Conservation (phyloP, 2,797 vertebrate species). For the Crossoptilon crossoptilon region DNA sequence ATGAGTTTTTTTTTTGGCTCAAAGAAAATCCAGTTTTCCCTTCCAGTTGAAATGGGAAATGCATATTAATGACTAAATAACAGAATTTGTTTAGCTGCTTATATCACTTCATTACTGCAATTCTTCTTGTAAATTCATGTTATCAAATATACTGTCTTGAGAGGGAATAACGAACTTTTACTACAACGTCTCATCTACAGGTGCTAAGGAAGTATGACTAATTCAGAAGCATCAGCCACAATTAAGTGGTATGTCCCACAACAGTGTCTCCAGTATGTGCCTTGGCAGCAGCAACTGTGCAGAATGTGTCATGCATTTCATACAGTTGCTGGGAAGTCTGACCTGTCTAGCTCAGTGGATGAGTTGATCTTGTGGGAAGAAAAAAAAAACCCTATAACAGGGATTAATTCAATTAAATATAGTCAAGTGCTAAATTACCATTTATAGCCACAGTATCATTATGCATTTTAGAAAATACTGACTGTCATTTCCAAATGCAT, state of each 20-base stretch:
- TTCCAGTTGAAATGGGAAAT: not conserved
- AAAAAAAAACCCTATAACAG: not conserved
- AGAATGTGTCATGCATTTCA: slow-evolving; percentile 7
- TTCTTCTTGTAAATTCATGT: not conserved
- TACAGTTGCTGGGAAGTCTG: slow-evolving; percentile 1
- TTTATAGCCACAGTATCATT: not conserved
- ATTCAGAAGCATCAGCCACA: not conserved
- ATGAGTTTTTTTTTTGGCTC: not conserved
- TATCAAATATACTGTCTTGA: not conserved
- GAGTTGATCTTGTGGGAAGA: not conserved
- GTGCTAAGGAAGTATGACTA: slow-evolving; percentile 6
- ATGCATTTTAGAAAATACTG: not conserved
- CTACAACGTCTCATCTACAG: fast-evolving
- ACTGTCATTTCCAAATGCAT: not conserved
- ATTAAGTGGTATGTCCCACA: not conserved
- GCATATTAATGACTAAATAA: not conserved
- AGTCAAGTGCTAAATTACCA: not conserved
- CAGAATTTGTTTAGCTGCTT: not conserved
- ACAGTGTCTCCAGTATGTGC: not conserved
- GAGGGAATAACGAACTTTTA: not conserved
- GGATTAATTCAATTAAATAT: not conserved
- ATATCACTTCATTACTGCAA: not conserved
- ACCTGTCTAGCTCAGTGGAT: not conserved
- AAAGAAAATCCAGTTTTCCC: not conserved
- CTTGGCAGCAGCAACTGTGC: not conserved